Conservation (phyloP, 2,888 invertebrate genomes). For the Cheilosia soror region DNA sequence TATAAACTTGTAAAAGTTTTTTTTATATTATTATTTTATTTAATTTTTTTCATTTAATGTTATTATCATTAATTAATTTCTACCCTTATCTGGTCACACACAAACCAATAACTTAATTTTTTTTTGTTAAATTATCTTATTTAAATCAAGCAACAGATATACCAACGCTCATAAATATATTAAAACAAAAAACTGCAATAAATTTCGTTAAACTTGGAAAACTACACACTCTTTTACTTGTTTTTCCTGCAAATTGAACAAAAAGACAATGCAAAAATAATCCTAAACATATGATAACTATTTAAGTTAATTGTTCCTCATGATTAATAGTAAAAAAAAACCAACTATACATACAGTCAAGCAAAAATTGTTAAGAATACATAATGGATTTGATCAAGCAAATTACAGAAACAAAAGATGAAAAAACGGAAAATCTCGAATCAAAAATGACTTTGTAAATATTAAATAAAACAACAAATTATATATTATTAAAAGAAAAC, state of each 20-base stretch:
- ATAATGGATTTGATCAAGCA: slow-evolving; percentile 65
- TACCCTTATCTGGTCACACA: slow-evolving; percentile 81
- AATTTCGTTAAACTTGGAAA: slow-evolving; percentile 31
- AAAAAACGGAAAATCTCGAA: slow-evolving; percentile 67
- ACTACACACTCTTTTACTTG: slow-evolving; percentile 1
- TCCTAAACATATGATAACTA: slow-evolving; percentile 57
- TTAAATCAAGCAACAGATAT: slow-evolving; percentile 31
- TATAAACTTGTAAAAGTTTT: slow-evolving; percentile 64
- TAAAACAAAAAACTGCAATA: slow-evolving; percentile 26
- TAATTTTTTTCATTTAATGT: slow-evolving; percentile 49
- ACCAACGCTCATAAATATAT: slow-evolving; percentile 18
- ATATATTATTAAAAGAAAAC: slow-evolving; percentile 31
- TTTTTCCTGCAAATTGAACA: slow-evolving; percentile 48
- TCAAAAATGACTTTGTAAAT: slow-evolving; percentile 71
- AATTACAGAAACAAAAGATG: slow-evolving; percentile 43
- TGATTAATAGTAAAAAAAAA: slow-evolving; percentile 42
- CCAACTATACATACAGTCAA: slow-evolving; percentile 24
- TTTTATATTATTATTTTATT: slow-evolving; percentile 23
- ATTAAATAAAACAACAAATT: slow-evolving; percentile 38
- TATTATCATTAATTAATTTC: slow-evolving; percentile 65
- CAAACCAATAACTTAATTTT: slow-evolving; percentile 79
- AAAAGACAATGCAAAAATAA: slow-evolving; percentile 63
- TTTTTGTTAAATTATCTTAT: slow-evolving; percentile 41
- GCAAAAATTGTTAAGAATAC: slow-evolving; percentile 13
- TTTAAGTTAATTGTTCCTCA: slow-evolving; percentile 73